phyloP scores from a whole-genome alignment of 2,888 invertebrate species.

The Catonia carolina region DNA sequence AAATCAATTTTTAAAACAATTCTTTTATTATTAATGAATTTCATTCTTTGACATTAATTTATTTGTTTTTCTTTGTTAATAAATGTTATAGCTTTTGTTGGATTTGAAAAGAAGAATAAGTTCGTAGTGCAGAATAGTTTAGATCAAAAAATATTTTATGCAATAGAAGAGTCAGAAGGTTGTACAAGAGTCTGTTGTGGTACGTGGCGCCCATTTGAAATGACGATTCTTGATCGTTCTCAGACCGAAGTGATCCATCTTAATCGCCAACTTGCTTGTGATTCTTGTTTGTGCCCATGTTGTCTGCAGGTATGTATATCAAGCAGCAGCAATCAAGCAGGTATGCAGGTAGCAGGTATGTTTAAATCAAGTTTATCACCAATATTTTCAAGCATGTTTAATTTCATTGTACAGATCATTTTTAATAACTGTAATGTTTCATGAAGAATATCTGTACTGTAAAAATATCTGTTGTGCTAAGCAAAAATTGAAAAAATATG shows the following conservation, averaged over 20 bases:
- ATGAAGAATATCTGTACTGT: no score
- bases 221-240: constrained; percentile 76
- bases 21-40: no score
- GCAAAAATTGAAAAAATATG: no score
- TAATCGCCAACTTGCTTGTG: constrained; percentile 71
- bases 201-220: constrained; percentile 72
- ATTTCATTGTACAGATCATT: no score
- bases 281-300: constrained; percentile 79
- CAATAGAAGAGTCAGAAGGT: constrained; percentile 80
- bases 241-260: constrained; percentile 81
- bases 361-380: no score
- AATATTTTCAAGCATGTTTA: no score
- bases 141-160: constrained; percentile 73
- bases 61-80: constrained; percentile 22
- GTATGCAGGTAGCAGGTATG: no score
- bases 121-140: constrained; percentile 72
- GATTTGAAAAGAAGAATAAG: constrained; percentile 85
- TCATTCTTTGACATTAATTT: no score
- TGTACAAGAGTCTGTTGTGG: constrained; percentile 81
- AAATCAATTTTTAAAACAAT: no score
- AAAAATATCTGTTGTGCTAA: no score
- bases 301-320: constrained; percentile 56
- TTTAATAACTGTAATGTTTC: no score
- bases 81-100: constrained; percentile 58
- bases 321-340: no score